Base-by-base conservation (phyloP, 2,797 vertebrate genomes). In the Enteromius anoplus region DNA sequence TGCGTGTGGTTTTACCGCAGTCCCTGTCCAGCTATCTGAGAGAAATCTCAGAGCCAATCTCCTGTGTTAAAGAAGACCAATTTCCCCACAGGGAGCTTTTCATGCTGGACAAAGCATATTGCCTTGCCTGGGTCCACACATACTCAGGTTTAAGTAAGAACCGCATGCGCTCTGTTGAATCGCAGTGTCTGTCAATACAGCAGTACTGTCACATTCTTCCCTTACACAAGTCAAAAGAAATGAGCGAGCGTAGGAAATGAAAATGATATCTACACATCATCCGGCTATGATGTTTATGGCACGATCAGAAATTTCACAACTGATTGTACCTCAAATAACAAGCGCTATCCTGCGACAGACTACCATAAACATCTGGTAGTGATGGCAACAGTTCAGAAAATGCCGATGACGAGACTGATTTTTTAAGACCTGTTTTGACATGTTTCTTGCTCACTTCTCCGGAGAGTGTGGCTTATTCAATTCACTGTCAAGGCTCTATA, bases 11-110 rank as follows among this genome's bases (percentile, higher is more conserved):
- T 85, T 81, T 78, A 82, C 72, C n/a, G 15, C 49, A 42, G 81
- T 84, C 68, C 75, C 80, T 42, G 51, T 75, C 64, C 65, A 79
- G 86, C 82, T 49, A 75, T 86, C 85, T 77, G 32, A 45, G 66
- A 55, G 73, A 75, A 77, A 85, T 75, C 53, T 80, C 86, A 55
- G 58, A 75, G 78, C 86, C 85, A 85, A 83, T 81, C 84, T 86
- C 83, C 84, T 15, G 84, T 87, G 88, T 87, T 83, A 90, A 90
- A 89, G 91, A 81, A 85, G 91, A 91, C 88, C 87, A 78, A 93
- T 40, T 53, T 89, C 89, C 89, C 92, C 85, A 58, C 84, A 60
- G 91, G 91, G 91, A 91, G 42, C 88, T 85, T n/a, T 69, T 75
- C 82, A 85, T 87, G 75, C 73, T 81, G 81, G 72, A 55, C 81